Percentiles rank a stretch among this genome's conserved stretches.
phyloP scores from a whole-genome alignment of 2,113 vertebrate genomes.

The Rafetus swinhoei region DNA sequence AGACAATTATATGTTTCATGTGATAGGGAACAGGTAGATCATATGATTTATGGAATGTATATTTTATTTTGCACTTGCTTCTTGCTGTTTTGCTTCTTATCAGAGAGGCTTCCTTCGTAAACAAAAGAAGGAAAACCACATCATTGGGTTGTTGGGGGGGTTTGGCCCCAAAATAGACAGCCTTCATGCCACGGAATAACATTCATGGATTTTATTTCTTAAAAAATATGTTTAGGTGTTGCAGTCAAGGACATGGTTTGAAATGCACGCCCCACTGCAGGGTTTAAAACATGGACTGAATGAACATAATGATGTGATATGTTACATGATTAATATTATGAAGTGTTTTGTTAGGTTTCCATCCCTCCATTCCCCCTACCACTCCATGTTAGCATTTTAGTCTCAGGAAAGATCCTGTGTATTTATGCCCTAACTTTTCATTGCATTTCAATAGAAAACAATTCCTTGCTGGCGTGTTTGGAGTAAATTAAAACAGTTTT shows the following conservation, averaged over 20 bases:
- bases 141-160: slow-evolving; percentile 1
- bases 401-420: not conserved
- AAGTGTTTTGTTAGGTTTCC: not conserved
- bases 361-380: not conserved
- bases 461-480: not conserved
- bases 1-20: slow-evolving; percentile 72
- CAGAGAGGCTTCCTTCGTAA: not conserved
- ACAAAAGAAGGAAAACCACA: not conserved
- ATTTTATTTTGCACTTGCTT: slow-evolving; percentile 66
- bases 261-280: not conserved
- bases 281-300: not conserved
- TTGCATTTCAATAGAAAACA: not conserved
- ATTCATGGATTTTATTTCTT: not conserved
- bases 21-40: slow-evolving; percentile 40
- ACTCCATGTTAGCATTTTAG: not conserved
- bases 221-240: not conserved
- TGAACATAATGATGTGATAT: not conserved
- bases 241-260: not conserved
- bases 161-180: not conserved
- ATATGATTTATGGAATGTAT: slow-evolving; percentile 53
- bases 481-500: not conserved
- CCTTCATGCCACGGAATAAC: slow-evolving; percentile 27
- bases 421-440: not conserved
- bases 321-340: not conserved
- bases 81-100: not conserved